Base-by-base conservation (phyloP, 2,888 invertebrate species). In the Adelphocoris suturalis region DNA sequence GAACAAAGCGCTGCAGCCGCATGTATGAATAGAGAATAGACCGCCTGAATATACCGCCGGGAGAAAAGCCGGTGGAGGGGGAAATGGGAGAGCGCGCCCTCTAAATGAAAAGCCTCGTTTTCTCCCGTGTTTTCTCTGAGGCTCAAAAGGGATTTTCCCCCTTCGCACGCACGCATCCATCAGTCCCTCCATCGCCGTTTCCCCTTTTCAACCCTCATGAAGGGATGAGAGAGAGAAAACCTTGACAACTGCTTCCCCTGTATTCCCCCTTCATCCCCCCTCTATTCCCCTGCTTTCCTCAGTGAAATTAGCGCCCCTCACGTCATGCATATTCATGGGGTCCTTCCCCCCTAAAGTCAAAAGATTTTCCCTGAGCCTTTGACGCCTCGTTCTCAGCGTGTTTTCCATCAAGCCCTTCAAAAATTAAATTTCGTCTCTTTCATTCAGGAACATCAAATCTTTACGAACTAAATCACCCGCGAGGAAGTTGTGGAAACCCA, bases 101-200 rank as follows among this genome's bases (percentile, higher is more conserved):
- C 16, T 11, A 52, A 52, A 52, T 52, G 52, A 52, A 52, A 52
- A 52, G 5, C 52, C 52, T 52, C 52, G 52, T 52, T 52, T 52
- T 52, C 52, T 16, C 52, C 16, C 52, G 14, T 52, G 14, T 52
- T 13, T 52, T 52, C 16, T 52, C 52, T 52, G 14, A 19, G 61
- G 61, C 61, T 61, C 61, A 61, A 61, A 61, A 61, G 61, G 61
- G 61, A 19, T n/a, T 61, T 61, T 61, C 61, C 61, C 61, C 19
- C 19, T 11, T 7, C 37, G 52, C 12, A 52, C 61, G 61, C n/a
- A 16, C 61, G 61, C 61, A 61, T 61, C 61, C 61, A 61, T 61
- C 61, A 16, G n/a, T 19, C 16, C 19, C 16, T 52, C 12, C 52
- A 16, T 19, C 61, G 9, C 61, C 16, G 2, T 61, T 19, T 19